phyloP scores from a whole-genome alignment of 1,140 invertebrate species.

The Odontomachus brunneus region DNA sequence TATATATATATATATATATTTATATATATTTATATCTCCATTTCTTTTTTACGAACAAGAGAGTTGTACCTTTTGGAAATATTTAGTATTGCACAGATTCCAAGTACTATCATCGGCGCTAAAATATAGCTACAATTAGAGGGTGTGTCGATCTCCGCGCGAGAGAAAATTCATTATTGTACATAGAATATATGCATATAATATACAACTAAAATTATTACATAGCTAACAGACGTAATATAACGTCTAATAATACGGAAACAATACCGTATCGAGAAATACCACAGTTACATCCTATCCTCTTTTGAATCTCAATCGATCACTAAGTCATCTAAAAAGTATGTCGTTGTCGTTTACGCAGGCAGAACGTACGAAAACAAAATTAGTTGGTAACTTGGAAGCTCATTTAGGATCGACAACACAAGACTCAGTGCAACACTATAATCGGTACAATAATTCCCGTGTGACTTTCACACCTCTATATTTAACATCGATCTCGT shows the following conservation, averaged over 20 bases:
- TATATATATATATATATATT: conserved; percentile 55
- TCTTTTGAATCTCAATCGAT: conserved; percentile 44
- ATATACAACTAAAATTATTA: conserved; percentile 28
- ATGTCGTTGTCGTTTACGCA: conserved; percentile 37
- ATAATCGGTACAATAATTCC: conserved; percentile 20
- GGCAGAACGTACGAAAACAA: conserved; percentile 26
- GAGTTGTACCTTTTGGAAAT: conserved; percentile 43
- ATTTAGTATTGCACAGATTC: conserved; percentile 39
- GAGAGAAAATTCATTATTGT: conserved; percentile 11
- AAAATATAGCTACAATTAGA: conserved; percentile 53
- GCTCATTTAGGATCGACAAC: conserved; percentile 35
- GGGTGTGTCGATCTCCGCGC: conserved; percentile 42
- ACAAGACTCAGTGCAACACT: conserved; percentile 37
- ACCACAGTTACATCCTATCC: background rate
- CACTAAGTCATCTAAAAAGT: conserved; percentile 56
- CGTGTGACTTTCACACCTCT: conserved; percentile 67
- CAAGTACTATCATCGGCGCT: conserved; percentile 47
- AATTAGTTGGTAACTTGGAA: conserved; percentile 33
- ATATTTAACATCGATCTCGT: conserved; percentile 71
- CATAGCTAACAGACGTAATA: conserved; percentile 15
- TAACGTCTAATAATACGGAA: conserved; percentile 29
- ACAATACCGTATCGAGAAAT: conserved; percentile 35
- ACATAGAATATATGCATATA: background rate
- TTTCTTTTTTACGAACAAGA: conserved; percentile 43
- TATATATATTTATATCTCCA: conserved; percentile 33